phyloP scores from a whole-genome alignment of 2,888 invertebrate genomes.

The Iphiclides podalirius region DNA sequence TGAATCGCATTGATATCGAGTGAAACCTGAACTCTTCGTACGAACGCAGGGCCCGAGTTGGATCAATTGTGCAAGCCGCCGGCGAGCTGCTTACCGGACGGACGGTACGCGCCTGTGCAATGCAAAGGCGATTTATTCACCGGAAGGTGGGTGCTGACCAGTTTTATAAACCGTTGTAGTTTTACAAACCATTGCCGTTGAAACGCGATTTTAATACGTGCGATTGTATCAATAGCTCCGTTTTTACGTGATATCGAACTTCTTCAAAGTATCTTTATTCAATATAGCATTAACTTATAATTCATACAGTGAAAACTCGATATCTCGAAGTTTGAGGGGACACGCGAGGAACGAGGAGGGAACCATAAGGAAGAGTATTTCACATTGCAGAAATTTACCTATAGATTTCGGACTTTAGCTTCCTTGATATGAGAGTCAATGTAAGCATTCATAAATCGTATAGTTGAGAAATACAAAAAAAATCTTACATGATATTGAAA shows the following conservation, averaged over 20 bases:
- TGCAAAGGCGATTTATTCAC: slow-evolving; percentile 82
- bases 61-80: slow-evolving; percentile 44
- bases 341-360: no score
- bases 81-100: slow-evolving; percentile 76
- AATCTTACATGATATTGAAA: no score
- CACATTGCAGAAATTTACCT: no score
- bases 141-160: slow-evolving; percentile 71
- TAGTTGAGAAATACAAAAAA: no score
- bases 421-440: no score
- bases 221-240: not conserved
- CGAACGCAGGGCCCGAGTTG: slow-evolving; percentile 10
- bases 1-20: not conserved
- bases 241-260: not conserved
- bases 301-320: no score
- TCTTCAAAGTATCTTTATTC: no score
- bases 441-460: no score
- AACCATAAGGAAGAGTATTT: no score
- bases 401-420: no score
- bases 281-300: no score
- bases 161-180: slow-evolving; percentile 26
- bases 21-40: not conserved
- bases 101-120: slow-evolving; percentile 81
- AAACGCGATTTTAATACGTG: slow-evolving; percentile 9
- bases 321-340: no score
- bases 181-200: slow-evolving; percentile 25